These are phyloP conservation scores for Clavelina lepadiformis DNA, from an alignment of 23 tunicate species.

Conservation along the genomic window DNA sequence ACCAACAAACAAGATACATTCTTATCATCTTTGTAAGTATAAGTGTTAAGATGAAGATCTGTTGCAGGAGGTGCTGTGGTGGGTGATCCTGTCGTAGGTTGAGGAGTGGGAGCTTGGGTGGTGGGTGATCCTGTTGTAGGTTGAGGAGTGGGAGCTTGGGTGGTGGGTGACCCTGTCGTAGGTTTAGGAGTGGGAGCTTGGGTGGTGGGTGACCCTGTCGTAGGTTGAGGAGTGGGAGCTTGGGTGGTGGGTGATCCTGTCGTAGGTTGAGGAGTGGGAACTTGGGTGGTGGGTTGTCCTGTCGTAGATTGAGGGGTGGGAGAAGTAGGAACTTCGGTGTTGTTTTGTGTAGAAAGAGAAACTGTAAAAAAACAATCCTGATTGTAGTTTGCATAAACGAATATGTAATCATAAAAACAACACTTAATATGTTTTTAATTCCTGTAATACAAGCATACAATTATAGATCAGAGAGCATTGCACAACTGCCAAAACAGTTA, in stretches of 20 bases:
- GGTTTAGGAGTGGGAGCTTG: neutral
- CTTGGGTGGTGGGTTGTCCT: neutral
- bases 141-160: slow-evolving; percentile 3
- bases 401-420: too few relatives aligned
- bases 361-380: too few relatives aligned
- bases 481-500: too few relatives aligned
- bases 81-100: slow-evolving; percentile 6
- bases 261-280: slow-evolving; percentile 1
- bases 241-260: neutral
- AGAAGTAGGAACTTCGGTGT: neutral
- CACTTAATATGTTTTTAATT: too few relatives aligned
- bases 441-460: too few relatives aligned
- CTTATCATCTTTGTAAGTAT: neutral
- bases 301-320: neutral
- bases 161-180: slow-evolving; percentile 2
- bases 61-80: slow-evolving; percentile 13
- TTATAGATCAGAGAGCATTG: too few relatives aligned
- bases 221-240: neutral
- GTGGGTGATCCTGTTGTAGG: neutral
- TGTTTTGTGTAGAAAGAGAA: slow-evolving; percentile 7
- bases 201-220: slow-evolving; percentile 2
- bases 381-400: too few relatives aligned
- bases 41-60: neutral
- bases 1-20: slow-evolving; percentile 30
- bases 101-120: neutral